phyloP scores from a whole-genome alignment of 2,797 vertebrate species.

The Squalus acanthias region DNA sequence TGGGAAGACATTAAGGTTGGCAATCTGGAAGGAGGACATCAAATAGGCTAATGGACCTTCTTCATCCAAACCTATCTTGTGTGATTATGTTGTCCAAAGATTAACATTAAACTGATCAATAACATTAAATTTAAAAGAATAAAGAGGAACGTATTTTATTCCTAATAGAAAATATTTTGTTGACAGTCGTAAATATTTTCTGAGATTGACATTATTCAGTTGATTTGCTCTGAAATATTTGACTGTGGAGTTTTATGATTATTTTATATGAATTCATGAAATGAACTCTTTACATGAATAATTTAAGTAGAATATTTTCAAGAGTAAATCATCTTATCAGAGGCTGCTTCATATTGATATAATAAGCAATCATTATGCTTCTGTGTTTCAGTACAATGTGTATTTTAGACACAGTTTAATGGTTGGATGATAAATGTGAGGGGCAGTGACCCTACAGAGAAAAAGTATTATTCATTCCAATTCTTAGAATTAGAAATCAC shows the following conservation, averaged over 20 bases:
- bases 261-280: conserved; percentile 11
- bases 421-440: not conserved
- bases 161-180: not conserved
- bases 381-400: not conserved
- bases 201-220: conserved; percentile 3
- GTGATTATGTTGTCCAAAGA: not conserved
- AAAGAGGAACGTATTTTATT: not conserved
- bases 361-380: not conserved
- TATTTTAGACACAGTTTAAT: not conserved
- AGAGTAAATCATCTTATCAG: not conserved
- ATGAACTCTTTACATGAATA: not conserved
- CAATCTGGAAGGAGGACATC: not conserved
- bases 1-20: not conserved
- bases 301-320: conserved; percentile 14
- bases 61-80: not conserved
- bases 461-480: not conserved
- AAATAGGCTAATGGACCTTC: not conserved
- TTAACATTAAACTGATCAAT: not conserved
- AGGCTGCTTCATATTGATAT: conserved; percentile 2
- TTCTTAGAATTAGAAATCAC: not conserved
- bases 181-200: not conserved
- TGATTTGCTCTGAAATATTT: not conserved
- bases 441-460: not conserved
- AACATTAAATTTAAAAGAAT: not conserved
- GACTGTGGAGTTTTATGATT: not conserved